A percentile compares a stretch with the other conserved stretches of the same genome.
Evolutionary conservation across 2,888 invertebrate genomes (phyloP).

Genomic region (Amiota communis): DNA sequence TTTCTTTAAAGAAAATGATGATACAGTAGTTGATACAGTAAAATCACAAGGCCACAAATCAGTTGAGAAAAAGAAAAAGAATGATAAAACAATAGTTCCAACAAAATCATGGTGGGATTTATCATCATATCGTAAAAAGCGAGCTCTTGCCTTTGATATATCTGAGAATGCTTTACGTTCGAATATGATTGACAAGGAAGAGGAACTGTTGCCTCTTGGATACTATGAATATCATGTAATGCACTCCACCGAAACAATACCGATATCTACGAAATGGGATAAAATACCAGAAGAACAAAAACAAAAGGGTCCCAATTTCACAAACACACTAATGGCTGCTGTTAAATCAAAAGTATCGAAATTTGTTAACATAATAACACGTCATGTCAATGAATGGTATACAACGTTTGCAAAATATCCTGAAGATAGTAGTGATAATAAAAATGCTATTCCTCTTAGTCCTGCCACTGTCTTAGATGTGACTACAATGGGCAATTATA

Average conservation of each 20-base stretch:
- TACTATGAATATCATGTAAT: conserved; percentile 52
- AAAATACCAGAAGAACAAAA: conserved; percentile 40
- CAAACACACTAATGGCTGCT: conserved; percentile 54
- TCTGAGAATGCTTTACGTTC: conserved; percentile 45
- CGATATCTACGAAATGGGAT: conserved; percentile 43
- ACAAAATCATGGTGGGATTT: conserved; percentile 63
- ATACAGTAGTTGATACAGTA: neutral
- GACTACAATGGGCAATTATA: conserved; percentile 45
- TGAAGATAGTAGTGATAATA: conserved; percentile 31
- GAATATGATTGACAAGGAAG: conserved; percentile 60
- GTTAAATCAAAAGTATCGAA: conserved; percentile 61
- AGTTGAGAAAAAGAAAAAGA: neutral
- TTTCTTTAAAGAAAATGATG: conserved; percentile 48
- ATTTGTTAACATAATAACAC: conserved; percentile 63
- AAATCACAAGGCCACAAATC: neutral
- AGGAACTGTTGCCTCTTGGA: conserved; percentile 46
- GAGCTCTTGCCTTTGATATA: conserved; percentile 37
- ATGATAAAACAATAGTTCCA: conserved; percentile 1
- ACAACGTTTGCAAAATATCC: conserved; percentile 59
- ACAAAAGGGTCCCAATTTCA: conserved; percentile 31
- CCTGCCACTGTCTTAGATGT: neutral
- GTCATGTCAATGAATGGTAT: conserved; percentile 69
- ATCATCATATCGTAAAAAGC: conserved; percentile 45
- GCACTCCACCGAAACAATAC: neutral
- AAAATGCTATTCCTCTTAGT: neutral